phyloP scores from a whole-genome alignment of 2,113 vertebrate species.

The Turnix velox region DNA sequence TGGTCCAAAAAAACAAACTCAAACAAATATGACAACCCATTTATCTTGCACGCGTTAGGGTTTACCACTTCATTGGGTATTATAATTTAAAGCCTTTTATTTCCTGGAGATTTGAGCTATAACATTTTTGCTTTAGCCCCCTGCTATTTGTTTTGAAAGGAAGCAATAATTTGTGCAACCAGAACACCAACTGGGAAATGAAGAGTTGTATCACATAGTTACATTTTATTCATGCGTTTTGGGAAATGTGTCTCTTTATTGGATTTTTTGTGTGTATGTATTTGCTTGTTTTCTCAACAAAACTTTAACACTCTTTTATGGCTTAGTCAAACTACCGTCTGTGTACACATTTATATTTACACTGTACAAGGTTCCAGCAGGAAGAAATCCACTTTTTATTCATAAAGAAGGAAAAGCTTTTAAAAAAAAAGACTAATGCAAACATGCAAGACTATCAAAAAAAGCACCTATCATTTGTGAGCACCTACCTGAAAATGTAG shows the following conservation, averaged over 20 bases:
- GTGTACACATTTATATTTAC: background rate
- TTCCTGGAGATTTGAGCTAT: constrained; percentile 80
- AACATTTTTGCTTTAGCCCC: constrained; percentile 81
- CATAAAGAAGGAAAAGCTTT: background rate
- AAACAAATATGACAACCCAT: constrained; percentile 80
- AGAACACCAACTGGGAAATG: constrained; percentile 73
- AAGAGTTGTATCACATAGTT: constrained; percentile 67
- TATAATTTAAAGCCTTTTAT: constrained; percentile 86
- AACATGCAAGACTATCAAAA: constrained; percentile 1
- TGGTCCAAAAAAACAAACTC: constrained; percentile 71
- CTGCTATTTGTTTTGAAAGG: constrained; percentile 82
- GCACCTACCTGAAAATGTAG: constrained; percentile 60
- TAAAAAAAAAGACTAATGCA: background rate
- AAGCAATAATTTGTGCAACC: constrained; percentile 79
- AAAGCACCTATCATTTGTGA: constrained; percentile 20
- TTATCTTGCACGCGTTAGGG: constrained; percentile 80
- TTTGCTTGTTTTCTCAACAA: constrained; percentile 33
- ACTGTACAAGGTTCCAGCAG: background rate
- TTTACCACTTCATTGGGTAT: constrained; percentile 86
- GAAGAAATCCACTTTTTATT: background rate
- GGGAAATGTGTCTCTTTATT: constrained; percentile 63
- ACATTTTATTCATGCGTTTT: constrained; percentile 65
- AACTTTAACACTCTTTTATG: constrained; percentile 32
- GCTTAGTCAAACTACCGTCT: background rate
- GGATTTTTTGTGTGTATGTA: background rate